phyloP scores from a whole-genome alignment of 2,888 invertebrate genomes.

The Trypoxylon attenuatum region DNA sequence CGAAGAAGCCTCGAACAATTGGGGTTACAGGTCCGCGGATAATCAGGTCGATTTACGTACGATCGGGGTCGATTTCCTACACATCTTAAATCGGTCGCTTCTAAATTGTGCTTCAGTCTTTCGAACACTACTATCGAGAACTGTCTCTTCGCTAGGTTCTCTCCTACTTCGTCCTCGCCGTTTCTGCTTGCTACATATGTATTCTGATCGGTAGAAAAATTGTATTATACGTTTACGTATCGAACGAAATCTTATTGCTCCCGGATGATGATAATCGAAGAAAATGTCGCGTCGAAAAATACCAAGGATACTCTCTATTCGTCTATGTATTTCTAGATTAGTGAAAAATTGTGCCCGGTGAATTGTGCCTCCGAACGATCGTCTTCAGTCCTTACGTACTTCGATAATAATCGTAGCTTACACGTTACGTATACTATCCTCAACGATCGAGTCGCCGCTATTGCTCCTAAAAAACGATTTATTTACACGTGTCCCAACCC shows the following conservation, averaged over 20 bases:
- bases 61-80: conserved; percentile 18
- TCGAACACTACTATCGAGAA: not conserved
- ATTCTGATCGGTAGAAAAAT: conserved; percentile 35
- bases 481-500: too few species aligned
- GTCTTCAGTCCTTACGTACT: too few species aligned
- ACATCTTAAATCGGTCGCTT: conserved; percentile 1
- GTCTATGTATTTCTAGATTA: conserved; percentile 21
- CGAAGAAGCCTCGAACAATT: conserved; percentile 40
- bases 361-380: conserved; percentile 13
- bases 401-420: conserved; percentile 1
- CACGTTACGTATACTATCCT: conserved; percentile 3
- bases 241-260: conserved; percentile 46
- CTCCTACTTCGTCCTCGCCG: not conserved
- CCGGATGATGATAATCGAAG: conserved; percentile 35
- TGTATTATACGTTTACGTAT: conserved; percentile 30
- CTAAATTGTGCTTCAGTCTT: conserved; percentile 41
- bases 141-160: not conserved
- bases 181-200: not conserved
- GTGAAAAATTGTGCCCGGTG: conserved; percentile 32
- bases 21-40: conserved; percentile 5
- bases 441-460: not conserved
- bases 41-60: conserved; percentile 3
- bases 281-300: conserved; percentile 34
- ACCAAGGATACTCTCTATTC: conserved; percentile 28
- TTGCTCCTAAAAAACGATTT: not conserved